Base-by-base conservation (phyloP, 2,113 vertebrate species). In the Alligator mississippiensis region DNA sequence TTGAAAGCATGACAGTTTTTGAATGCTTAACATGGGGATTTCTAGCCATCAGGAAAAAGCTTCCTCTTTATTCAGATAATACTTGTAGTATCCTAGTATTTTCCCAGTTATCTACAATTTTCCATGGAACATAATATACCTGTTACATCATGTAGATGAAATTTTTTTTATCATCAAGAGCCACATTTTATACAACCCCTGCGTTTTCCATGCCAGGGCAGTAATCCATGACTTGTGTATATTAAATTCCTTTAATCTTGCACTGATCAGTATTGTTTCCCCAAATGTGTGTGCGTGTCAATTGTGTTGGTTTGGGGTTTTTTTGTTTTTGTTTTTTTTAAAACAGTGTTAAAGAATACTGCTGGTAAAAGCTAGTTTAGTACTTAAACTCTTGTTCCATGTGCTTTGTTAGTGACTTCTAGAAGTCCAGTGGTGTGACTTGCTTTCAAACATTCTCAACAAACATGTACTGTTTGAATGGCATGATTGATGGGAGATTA, bases 141-240 rank as follows among this genome's bases (percentile, higher is more conserved):
- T 77, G 10, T 4, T 82, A 34, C 16, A 9, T 11, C 11, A 0
- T 80, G 3, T 59, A 11, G 62, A 14, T 64, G 62, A 4, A 11
- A 7, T 27, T 63, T 62, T 63, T 64, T 28, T 24, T 62, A 12
- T 66, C 28, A 66, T 66, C n/a, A 25, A 15, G 28, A 66, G 28
- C 27, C 64, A 66, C 27, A 66, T 66, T 66, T 27, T 6, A 28
- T 8, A 66, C 64, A 66, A n/a, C 7, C 15, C 15, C 64, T 13
- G 27, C n/a, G 17, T n/a, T 63, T n/a, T 66, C 27, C 27, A 28
- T 66, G 27, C 27, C n/a, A 63, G 27, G 64, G 28, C 64, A 66
- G 14, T 16, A 13, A 28, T 66, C 66, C 70, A 6, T 4, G 54
- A 61, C 55, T 82, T 80, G 11, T 55, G 14, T 21, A 3, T 86